Base-by-base conservation (phyloP, 1,140 invertebrate genomes). In the Manduca sexta region DNA sequence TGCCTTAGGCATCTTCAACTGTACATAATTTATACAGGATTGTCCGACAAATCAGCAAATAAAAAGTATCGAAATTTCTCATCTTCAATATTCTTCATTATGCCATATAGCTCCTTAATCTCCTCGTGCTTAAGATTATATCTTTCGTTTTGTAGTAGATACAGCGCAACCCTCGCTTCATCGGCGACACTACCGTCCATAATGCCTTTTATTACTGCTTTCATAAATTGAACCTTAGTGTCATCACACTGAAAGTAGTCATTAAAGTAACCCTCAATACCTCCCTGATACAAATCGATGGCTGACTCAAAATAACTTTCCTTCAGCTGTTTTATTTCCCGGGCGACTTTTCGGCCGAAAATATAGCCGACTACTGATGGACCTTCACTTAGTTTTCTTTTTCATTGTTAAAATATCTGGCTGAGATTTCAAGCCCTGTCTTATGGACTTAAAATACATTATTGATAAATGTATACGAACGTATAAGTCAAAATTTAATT, bases 401-500 rank as follows among this genome's bases (percentile, higher is more conserved):
- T 18, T 45, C 16, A 17, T 35, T 18, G 1, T 17, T 35, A 73
- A 74, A 3, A 64, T 37, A 11, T 59, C 45, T 2, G 64, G 61
- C 14, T 59, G 57, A 26, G 58, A 39, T 49, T 64, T 62, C 1
- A 64, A 8, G 18, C 57, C 38, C n/a, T 66, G 56, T 15, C 56
- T 51, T 7, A 75, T 51, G n/a, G 70, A 47, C 15, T 67, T 69
- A 17, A 49, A 70, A 47, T 74, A 80, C 10, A 72, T 38, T 59
- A 75, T 72, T 13, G 60, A 72, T 11, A 71, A 51, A 43, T 77
- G 69, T 16, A 80, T 60, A 12, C 55, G 39, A 0, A 64, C 54
- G 35, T 74, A 80, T 18, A 21, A 47, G 8, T 40, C 30, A 11
- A 77, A 70, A 48, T 68, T 52, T 30, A 54, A 41, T 21, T 69